Base-by-base conservation (phyloP, 2,888 invertebrate species). In the Synergus laeviventris region DNA sequence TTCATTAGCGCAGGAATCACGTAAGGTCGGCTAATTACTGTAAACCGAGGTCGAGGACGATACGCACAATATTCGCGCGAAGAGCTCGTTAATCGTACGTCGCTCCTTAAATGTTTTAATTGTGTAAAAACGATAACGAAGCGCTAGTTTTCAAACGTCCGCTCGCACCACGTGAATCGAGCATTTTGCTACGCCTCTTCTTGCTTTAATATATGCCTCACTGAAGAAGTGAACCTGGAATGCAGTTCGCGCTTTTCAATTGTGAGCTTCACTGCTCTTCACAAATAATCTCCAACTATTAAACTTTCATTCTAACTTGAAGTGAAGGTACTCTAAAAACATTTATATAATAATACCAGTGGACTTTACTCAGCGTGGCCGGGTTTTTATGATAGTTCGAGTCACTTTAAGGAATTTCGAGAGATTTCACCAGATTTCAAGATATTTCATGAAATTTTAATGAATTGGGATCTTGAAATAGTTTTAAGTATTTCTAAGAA, bases 1-100 rank as follows among this genome's bases (percentile, higher is more conserved):
- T 87, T 88, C 87, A 87, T 88, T 88, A 87, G 84, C 84, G 83
- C 82, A 78, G 80, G 82, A 83, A 81, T 83, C 84, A 81, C 84
- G 84, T 83, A 82, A 86, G 83, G 82, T 79, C 77, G 77, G 84
- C 84, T 88, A 88, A 87, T 87, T 88, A 86, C 85, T 79, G 62
- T 75, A 77, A 74, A 75, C 81, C 79, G 74, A 78, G 77, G 62
- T 59, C 73, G 76, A 64, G 60, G 73, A 76, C 75, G 75, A 73
- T 59, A 78, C 75, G 79, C 77, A 76, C 64, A 60, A 78, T 62
- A 62, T 54, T 59, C 74, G 70, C 66, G 74, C 77, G 21, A 80
- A 64, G 78, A 77, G 73, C 74, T 73, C 73, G 60, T 66, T 74
- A 59, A 76, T 78, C 77, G 66, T 74, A 45, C 74, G 74, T 75